Evolutionary conservation across 2,888 invertebrate species (phyloP).

Genomic region (Pristionchus entomophagus): DNA sequence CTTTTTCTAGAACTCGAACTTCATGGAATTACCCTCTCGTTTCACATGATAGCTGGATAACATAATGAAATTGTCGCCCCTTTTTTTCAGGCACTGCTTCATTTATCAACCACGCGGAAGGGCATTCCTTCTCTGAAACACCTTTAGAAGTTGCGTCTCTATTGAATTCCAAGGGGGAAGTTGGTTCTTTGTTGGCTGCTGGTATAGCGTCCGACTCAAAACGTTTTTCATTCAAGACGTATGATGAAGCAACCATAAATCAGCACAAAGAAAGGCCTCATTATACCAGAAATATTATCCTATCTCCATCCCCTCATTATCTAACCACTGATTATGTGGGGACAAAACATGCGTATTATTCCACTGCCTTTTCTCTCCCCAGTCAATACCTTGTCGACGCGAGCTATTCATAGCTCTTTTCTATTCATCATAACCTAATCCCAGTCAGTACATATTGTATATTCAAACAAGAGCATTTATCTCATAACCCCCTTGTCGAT

Average conservation of each 20-base stretch:
- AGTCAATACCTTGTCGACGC: neutral
- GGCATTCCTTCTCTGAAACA: no score
- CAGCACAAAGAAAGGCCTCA: neutral
- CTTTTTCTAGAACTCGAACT: no score
- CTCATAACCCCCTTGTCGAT: neutral
- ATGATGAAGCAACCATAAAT: neutral
- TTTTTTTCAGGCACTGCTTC: no score
- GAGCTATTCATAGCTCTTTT: no score
- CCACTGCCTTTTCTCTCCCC: constrained; percentile 45
- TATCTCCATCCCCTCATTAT: constrained; percentile 17
- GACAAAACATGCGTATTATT: neutral
- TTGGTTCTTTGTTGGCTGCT: neutral
- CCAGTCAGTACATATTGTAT: no score
- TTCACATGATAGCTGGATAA: no score
- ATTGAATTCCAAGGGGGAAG: neutral
- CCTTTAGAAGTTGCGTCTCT: neutral
- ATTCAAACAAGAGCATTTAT: neutral
- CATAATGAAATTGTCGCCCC: neutral
- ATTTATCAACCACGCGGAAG: no score
- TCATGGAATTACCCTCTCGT: no score
- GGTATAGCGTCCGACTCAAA: neutral
- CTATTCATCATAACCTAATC: no score
- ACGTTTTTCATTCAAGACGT: neutral
- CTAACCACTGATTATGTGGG: neutral
- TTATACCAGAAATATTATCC: neutral